A percentile compares a stretch with the other conserved stretches of the same genome.
Evolutionary conservation across 2,113 vertebrate species (phyloP).

Genomic region (Percina caprodes): DNA sequence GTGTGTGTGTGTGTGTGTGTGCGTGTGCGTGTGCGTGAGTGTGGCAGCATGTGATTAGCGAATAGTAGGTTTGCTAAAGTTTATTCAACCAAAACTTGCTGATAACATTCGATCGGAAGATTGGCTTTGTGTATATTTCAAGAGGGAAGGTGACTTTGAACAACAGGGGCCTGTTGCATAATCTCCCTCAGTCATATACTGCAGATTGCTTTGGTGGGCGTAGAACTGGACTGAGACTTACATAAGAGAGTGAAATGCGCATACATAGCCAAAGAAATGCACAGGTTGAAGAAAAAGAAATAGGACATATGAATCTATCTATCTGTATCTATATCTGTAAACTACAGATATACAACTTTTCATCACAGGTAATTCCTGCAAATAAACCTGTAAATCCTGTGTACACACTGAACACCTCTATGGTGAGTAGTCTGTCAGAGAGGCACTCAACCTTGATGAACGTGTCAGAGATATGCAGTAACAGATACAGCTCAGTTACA

Average conservation of each 20-base stretch:
- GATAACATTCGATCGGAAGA: conserved; percentile 23
- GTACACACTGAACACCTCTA: conserved; percentile 4
- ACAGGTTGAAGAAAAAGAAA: not conserved
- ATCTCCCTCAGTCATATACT: conserved; percentile 72
- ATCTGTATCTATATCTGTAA: not conserved
- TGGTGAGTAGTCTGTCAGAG: conserved; percentile 5
- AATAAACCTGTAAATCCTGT: conserved; percentile 13
- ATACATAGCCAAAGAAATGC: conserved; percentile 17
- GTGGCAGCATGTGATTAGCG: too few species aligned
- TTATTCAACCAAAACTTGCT: conserved; percentile 11
- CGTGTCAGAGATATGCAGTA: not conserved
- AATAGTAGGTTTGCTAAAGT: not conserved
- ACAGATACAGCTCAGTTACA: not conserved
- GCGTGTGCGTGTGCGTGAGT: too few species aligned
- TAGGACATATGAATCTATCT: not conserved
- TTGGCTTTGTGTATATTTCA: conserved; percentile 11
- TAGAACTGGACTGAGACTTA: conserved; percentile 68
- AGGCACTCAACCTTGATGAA: conserved; percentile 12
- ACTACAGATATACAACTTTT: not conserved
- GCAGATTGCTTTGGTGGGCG: conserved; percentile 77
- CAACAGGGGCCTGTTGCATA: conserved; percentile 70
- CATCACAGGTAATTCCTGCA: not conserved
- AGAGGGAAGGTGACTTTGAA: conserved; percentile 64
- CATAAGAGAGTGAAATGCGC: conserved; percentile 64
- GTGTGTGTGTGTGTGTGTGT: too few species aligned